Base-by-base conservation (phyloP, 1,140 invertebrate genomes). In the Wasmannia auropunctata region DNA sequence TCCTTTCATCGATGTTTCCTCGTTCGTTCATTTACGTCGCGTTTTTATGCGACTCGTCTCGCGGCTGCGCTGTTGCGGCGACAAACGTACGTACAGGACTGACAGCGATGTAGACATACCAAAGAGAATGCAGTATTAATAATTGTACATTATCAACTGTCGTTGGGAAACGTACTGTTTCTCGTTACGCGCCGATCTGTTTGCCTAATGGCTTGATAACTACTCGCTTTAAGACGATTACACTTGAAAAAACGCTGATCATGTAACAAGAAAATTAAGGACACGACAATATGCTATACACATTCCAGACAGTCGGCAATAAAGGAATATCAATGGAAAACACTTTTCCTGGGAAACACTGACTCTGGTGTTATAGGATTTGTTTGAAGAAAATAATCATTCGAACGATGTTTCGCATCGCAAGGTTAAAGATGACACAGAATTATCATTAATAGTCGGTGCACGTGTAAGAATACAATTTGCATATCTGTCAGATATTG, bases 371-470 rank as follows among this genome's bases (percentile, higher is more conserved):
- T 60, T 75, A 43, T 3, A 75, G 0, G 43, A 63, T 51, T 49
- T 54, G 70, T 51, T 49, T 51, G 54, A 65, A 63, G 40, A 22
- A 63, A 83, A 56, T 76, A 62, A 85, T 60, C n/a, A 10, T 49
- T n/a, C 14, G n/a, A 14, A 70, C 54, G 51, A 83, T 46, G 58
- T 70, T 67, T 58, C 67, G 37, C 65, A 37, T 67, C 31, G 79
- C 79, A 72, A 77, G 63, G 46, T 85, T 76, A 76, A 54, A 65
- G 46, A 90, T 69, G 79, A 67, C 49, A 56, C 31, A 49, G n/a
- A 46, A 77, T 87, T 51, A 28, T 49, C 81, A 87, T 77, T 86
- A 81, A 88, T 83, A 86, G 81, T 77, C 84, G 86, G 34, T 83
- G 40, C 56, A 46, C 62, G 72, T 31, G 28, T 58, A 43, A 56